phyloP scores from a whole-genome alignment of 2,113 vertebrate species.

The Muntiacus muntjak region DNA sequence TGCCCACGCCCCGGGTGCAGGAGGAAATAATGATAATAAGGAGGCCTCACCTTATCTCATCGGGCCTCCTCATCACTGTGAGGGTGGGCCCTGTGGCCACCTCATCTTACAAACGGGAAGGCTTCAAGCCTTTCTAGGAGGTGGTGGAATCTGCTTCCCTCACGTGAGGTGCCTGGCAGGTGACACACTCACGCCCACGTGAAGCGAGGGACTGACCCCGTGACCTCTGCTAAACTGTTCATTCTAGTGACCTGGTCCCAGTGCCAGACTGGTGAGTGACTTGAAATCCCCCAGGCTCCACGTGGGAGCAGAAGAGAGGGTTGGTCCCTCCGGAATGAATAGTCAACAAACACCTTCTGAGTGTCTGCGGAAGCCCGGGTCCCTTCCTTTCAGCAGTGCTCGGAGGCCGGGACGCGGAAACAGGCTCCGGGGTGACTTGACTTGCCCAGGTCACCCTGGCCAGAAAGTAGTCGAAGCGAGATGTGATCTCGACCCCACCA shows the following conservation, averaged over 20 bases:
- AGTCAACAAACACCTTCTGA: not conserved
- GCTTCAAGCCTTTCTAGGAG: not conserved
- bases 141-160: not conserved
- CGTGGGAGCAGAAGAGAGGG: not conserved
- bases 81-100: not conserved
- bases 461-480: not conserved
- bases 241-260: not conserved
- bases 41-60: not conserved
- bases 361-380: not conserved
- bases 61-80: not conserved
- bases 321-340: not conserved
- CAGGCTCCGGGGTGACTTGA: not conserved
- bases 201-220: not conserved
- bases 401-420: not conserved
- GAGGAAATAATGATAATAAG: constrained; percentile 18
- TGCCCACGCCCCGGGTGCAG: not conserved
- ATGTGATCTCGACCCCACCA: not conserved
- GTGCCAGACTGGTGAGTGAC: not conserved
- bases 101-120: not conserved
- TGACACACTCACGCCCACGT: not conserved
- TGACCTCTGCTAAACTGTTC: not conserved
- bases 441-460: not conserved
- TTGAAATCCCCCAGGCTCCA: not conserved
- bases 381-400: not conserved
- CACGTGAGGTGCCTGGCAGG: not conserved